Evolutionary conservation across 2,113 vertebrate genomes (phyloP).

Genomic region (Scomber japonicus): DNA sequence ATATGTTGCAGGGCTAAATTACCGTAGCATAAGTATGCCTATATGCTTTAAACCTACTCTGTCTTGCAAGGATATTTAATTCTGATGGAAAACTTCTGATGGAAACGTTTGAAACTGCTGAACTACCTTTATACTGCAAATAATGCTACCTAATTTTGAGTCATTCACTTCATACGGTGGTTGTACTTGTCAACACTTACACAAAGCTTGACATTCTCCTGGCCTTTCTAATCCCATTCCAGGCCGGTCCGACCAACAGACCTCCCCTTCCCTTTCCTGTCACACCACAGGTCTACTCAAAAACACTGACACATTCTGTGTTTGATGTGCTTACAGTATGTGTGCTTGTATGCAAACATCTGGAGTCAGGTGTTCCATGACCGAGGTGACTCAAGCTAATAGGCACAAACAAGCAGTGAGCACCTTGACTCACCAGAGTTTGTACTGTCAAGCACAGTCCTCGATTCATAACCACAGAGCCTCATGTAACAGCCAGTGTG

Average conservation of each 20-base stretch:
- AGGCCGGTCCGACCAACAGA: slow-evolving; percentile 51
- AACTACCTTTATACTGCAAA: background rate
- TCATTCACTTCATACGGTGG: background rate
- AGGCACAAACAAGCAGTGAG: slow-evolving; percentile 38
- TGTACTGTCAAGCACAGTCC: slow-evolving; percentile 36
- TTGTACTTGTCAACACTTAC: slow-evolving; percentile 50
- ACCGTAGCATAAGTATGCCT: background rate
- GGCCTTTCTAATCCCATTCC: slow-evolving; percentile 73
- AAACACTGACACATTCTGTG: slow-evolving; percentile 35
- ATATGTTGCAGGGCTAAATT: background rate
- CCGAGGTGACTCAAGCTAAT: slow-evolving; percentile 40
- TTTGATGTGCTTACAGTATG: background rate
- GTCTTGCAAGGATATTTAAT: background rate
- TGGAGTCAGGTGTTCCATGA: slow-evolving; percentile 39
- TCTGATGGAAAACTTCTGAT: too few species aligned
- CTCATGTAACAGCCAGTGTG: slow-evolving; percentile 45
- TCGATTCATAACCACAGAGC: slow-evolving; percentile 56
- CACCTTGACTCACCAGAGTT: background rate
- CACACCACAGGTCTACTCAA: slow-evolving; percentile 40
- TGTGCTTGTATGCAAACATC: slow-evolving; percentile 39
- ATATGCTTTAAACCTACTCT: background rate
- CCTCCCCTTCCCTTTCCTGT: slow-evolving; percentile 79
- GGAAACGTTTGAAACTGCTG: background rate
- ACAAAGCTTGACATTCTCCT: slow-evolving; percentile 78
- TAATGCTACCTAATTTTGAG: background rate